Percentiles rank a stretch among this genome's conserved stretches.
phyloP scores from a whole-genome alignment of 1,140 invertebrate species.

The Akabosia matsudoensis region DNA sequence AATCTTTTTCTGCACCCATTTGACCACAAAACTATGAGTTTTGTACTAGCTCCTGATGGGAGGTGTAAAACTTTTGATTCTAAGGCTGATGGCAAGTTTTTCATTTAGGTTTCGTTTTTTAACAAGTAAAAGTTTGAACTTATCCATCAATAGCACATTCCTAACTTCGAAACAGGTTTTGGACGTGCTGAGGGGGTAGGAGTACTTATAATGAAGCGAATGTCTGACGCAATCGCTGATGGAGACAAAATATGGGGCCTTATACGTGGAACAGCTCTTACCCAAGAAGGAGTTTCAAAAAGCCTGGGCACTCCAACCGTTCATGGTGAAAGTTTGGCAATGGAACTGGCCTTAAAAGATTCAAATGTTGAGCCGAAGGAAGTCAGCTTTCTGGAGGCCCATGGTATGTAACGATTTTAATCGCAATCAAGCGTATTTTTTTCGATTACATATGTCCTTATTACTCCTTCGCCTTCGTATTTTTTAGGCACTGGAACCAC shows the following conservation, averaged over 20 bases:
- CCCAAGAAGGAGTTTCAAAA: conserved; percentile 6
- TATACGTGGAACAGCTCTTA: background rate
- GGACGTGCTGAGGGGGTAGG: conserved; percentile 2
- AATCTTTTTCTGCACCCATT: background rate
- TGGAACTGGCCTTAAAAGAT: background rate
- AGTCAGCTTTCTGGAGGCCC: background rate
- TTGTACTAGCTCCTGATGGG: background rate
- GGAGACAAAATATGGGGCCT: background rate
- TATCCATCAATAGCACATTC: background rate
- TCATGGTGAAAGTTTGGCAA: background rate
- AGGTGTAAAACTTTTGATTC: background rate
- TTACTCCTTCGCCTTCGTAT: no score
- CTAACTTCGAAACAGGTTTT: conserved; percentile 37
- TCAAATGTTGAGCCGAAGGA: background rate
- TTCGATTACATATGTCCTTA: background rate
- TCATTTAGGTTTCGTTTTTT: background rate
- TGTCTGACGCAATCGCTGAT: background rate
- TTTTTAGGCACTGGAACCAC: conserved; percentile 49
- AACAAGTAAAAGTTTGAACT: background rate
- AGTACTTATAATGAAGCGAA: background rate
- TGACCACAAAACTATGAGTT: background rate
- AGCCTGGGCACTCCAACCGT: conserved; percentile 9
- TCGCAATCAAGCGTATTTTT: background rate
- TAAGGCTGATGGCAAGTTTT: background rate
- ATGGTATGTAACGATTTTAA: background rate